Percentiles rank a stretch among this genome's conserved stretches.
phyloP scores from a whole-genome alignment of 1,140 invertebrate genomes.

The Anthonomus grandis region DNA sequence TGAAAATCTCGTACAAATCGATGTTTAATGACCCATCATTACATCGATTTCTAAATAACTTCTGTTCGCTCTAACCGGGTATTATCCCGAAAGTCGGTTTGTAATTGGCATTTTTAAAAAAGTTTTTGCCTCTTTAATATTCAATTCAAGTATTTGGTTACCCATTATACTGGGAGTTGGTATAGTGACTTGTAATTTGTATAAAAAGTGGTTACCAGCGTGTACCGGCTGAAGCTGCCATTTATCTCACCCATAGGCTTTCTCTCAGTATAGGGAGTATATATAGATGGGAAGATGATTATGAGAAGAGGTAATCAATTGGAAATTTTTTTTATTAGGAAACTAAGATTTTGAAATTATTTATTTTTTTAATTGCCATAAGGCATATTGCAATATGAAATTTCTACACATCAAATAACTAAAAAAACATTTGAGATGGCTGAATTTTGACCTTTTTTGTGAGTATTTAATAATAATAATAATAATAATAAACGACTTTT shows the following conservation, averaged over 20 bases:
- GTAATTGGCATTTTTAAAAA: slow-evolving; percentile 15
- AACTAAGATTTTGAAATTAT: too few relatives aligned
- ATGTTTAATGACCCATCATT: slow-evolving; percentile 10
- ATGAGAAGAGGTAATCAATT: too few relatives aligned
- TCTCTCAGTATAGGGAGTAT: slow-evolving; percentile 13
- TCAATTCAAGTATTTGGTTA: slow-evolving; percentile 16
- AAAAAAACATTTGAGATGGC: too few relatives aligned
- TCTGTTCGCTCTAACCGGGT: not conserved
- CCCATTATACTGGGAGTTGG: slow-evolving; percentile 1
- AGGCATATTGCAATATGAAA: too few relatives aligned
- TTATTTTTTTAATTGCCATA: too few relatives aligned
- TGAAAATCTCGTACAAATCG: slow-evolving; percentile 19
- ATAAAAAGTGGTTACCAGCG: slow-evolving; percentile 4
- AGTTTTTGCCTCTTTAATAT: slow-evolving; percentile 16
- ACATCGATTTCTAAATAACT: slow-evolving; percentile 20
- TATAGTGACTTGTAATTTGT: slow-evolving; percentile 9
- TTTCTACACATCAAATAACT: too few relatives aligned
- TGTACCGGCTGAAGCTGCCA: slow-evolving; percentile 7
- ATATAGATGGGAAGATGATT: too few relatives aligned
- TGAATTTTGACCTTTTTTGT: too few relatives aligned
- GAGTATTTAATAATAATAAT: too few relatives aligned
- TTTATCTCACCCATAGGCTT: not conserved
- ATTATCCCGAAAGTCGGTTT: slow-evolving; percentile 4
- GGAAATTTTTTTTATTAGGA: too few relatives aligned
- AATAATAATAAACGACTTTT: too few relatives aligned